These are phyloP conservation scores for Portevinia maculata DNA, from an alignment of 2,888 invertebrate species.

Conservation along the genomic window DNA sequence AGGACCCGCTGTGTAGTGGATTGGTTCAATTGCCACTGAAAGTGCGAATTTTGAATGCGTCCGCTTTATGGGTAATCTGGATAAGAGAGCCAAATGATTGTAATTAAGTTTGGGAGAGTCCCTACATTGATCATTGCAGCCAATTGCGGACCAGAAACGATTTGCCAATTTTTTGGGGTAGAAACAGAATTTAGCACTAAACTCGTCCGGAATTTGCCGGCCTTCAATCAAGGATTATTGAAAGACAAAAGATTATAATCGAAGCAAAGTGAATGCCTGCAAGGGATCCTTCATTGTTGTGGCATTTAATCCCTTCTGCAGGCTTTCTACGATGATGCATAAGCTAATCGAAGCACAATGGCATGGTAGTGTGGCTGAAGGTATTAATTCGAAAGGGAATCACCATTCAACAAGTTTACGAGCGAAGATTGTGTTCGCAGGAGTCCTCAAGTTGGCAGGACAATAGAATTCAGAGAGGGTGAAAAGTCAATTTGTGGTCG, in stretches of 20 bases:
- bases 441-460: conserved; percentile 3
- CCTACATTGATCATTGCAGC: conserved; percentile 28
- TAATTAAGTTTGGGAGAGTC: conserved; percentile 53
- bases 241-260: conserved; percentile 64
- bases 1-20: conserved; percentile 52
- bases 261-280: conserved; percentile 36
- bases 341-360: conserved; percentile 46
- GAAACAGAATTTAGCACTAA: not conserved
- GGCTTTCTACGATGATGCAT: conserved; percentile 21
- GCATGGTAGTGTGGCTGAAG: not conserved
- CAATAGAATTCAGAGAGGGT: conserved; percentile 34
- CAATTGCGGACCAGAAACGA: conserved; percentile 9
- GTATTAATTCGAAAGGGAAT: not conserved
- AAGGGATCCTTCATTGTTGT: conserved; percentile 55
- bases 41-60: conserved; percentile 67
- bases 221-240: conserved; percentile 58
- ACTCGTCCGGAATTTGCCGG: conserved; percentile 16
- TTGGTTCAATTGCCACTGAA: conserved; percentile 42
- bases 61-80: conserved; percentile 59
- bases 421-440: conserved; percentile 4
- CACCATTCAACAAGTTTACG: conserved; percentile 24
- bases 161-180: conserved; percentile 5
- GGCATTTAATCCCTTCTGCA: conserved; percentile 56
- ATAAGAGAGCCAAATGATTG: conserved; percentile 65
- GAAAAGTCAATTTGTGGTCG: conserved; percentile 35